Percentiles rank a stretch among this genome's conserved stretches.
phyloP scores from a whole-genome alignment of 2,888 invertebrate genomes.

The Acanthosepion lycidas region DNA sequence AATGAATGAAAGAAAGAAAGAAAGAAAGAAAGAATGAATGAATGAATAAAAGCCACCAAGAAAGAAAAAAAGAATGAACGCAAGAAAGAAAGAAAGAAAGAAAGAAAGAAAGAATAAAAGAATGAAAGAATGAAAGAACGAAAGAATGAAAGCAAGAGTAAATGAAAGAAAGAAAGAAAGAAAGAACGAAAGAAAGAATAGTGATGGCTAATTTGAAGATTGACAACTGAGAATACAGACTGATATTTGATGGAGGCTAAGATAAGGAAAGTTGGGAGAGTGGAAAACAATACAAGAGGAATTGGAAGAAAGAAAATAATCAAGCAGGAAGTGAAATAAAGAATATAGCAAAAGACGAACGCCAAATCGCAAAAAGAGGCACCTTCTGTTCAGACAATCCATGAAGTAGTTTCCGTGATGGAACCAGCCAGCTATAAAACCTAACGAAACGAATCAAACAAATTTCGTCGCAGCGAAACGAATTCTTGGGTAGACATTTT shows the following conservation, averaged over 20 bases:
- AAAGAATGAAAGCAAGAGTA: no score
- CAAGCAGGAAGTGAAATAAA: neutral
- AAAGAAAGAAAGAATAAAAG: no score
- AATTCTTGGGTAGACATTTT: neutral
- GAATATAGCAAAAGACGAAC: no score
- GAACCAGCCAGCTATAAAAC: neutral
- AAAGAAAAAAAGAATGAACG: accelerated
- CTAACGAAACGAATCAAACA: neutral
- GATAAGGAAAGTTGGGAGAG: no score
- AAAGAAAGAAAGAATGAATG: no score
- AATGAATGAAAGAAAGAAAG: neutral
- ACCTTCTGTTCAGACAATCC: neutral
- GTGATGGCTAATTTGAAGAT: no score
- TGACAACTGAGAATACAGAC: no score
- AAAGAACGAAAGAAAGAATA: neutral
- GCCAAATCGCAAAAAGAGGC: no score
- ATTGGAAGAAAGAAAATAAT: no score
- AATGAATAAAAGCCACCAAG: neutral
- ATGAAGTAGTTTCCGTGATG: neutral
- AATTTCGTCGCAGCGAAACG: neutral
- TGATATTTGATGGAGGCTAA: no score
- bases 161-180: neutral
- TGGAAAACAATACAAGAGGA: neutral
- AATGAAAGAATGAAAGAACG: neutral
- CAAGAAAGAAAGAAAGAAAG: no score